Evolutionary conservation across 2,113 vertebrate genomes (phyloP).

Genomic region (Amphiprion ocellaris): DNA sequence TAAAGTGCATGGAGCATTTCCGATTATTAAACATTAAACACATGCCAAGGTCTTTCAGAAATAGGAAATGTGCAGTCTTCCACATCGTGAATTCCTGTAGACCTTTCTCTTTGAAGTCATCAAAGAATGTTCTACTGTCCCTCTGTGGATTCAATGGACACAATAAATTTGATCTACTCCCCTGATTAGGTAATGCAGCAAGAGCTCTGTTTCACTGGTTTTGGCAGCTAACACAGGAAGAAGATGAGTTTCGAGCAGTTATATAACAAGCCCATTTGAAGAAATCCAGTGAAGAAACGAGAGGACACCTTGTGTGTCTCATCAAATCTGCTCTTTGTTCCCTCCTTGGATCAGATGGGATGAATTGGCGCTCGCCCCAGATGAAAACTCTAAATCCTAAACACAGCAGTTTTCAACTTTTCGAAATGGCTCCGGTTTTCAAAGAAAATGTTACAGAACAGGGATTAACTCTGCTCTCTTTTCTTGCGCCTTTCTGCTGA

Average conservation of each 20-base stretch:
- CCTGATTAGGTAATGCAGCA: constrained; percentile 29
- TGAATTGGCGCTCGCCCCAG: constrained; percentile 49
- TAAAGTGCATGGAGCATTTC: constrained; percentile 36
- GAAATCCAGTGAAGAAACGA: constrained; percentile 28
- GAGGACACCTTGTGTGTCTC: constrained; percentile 52
- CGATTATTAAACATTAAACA: constrained; percentile 40
- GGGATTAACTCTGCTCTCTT: constrained; percentile 45
- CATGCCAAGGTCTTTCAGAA: constrained; percentile 38
- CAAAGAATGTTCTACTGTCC: background rate
- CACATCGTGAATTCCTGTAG: constrained; percentile 14
- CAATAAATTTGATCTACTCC: constrained; percentile 37
- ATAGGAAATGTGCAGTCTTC: constrained; percentile 32
- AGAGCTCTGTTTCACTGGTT: constrained; percentile 11
- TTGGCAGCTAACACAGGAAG: constrained; percentile 33
- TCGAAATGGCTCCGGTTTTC: constrained; percentile 45
- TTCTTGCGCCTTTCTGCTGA: constrained; percentile 33
- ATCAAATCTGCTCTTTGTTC: constrained; percentile 63
- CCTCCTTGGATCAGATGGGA: constrained; percentile 54
- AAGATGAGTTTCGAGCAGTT: constrained; percentile 42
- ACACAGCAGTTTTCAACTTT: constrained; percentile 59
- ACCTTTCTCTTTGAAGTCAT: background rate
- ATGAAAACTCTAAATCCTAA: constrained; percentile 59
- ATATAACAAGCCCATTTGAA: constrained; percentile 45
- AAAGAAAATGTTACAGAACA: constrained; percentile 62
- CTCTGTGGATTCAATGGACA: constrained; percentile 24